Conservation (phyloP, 2,113 vertebrate species). For the Cebidichthys violaceus region DNA sequence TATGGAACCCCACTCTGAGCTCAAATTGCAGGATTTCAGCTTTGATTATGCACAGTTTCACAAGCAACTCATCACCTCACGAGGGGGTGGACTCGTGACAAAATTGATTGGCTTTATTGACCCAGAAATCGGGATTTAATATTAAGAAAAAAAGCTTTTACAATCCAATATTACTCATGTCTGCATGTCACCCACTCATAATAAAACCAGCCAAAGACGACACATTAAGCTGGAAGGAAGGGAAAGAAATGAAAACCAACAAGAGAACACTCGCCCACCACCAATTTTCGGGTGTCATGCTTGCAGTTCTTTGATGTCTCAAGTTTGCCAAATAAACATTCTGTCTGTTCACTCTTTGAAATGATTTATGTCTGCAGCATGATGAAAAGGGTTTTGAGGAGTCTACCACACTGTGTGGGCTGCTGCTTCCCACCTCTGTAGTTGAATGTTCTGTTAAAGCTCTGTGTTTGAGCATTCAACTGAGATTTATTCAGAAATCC, state of each 20-base stretch:
- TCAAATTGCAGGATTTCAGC: constrained; percentile 64
- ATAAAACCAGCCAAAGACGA: constrained; percentile 61
- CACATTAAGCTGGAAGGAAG: constrained; percentile 47
- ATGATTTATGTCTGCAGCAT: constrained; percentile 39
- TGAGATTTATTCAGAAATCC: constrained; percentile 13
- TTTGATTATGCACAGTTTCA: constrained; percentile 69
- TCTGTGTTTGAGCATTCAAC: background rate
- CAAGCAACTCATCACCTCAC: constrained; percentile 40
- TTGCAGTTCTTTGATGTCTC: constrained; percentile 62
- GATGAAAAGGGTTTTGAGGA: constrained; percentile 31
- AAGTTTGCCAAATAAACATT: constrained; percentile 46
- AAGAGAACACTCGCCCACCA: constrained; percentile 59
- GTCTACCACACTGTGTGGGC: constrained; percentile 35
- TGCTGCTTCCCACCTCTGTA: constrained; percentile 24
- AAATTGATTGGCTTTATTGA: constrained; percentile 66
- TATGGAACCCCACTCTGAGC: constrained; percentile 40
- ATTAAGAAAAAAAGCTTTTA: constrained; percentile 51
- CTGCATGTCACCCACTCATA: constrained; percentile 70
- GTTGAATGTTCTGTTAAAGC: constrained; percentile 1
- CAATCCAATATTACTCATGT: constrained; percentile 55
- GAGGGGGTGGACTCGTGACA: constrained; percentile 46
- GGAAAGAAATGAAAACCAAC: constrained; percentile 13
- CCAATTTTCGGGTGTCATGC: constrained; percentile 52
- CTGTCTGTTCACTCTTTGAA: constrained; percentile 37
- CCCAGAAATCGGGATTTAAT: constrained; percentile 58